These are phyloP conservation scores for Microtus oregoni DNA, from an alignment of 2,113 vertebrate species.

Conservation along the genomic window DNA sequence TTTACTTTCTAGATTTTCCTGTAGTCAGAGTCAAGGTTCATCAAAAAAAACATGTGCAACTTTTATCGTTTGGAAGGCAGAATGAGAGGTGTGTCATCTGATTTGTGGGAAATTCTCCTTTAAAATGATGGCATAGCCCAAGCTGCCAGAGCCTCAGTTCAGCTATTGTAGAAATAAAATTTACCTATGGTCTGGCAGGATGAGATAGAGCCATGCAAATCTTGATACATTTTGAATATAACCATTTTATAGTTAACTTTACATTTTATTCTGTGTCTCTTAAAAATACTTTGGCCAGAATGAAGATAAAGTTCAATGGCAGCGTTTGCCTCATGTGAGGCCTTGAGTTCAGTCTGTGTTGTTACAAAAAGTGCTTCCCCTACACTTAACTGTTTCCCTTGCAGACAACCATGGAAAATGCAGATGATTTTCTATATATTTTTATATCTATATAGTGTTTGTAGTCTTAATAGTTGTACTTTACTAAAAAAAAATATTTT, in stretches of 20 bases:
- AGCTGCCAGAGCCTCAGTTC: neutral
- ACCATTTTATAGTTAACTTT: neutral
- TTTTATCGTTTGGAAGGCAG: neutral
- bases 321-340: neutral
- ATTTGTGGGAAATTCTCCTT: neutral
- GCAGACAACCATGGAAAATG: neutral
- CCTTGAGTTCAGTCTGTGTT: neutral
- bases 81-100: neutral
- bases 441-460: conserved; percentile 20
- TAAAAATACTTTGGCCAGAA: neutral
- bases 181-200: neutral
- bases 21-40: neutral
- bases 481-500: conserved; percentile 17
- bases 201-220: neutral
- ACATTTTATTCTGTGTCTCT: neutral
- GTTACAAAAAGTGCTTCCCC: neutral
- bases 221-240: neutral
- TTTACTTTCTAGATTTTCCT: neutral
- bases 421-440: conserved; percentile 15
- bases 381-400: neutral
- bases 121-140: neutral
- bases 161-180: conserved; percentile 15
- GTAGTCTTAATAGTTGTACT: neutral
- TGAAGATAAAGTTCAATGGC: neutral
- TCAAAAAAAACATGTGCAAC: neutral